Conservation (phyloP, 2,113 vertebrate genomes). For the Catagonus wagneri region DNA sequence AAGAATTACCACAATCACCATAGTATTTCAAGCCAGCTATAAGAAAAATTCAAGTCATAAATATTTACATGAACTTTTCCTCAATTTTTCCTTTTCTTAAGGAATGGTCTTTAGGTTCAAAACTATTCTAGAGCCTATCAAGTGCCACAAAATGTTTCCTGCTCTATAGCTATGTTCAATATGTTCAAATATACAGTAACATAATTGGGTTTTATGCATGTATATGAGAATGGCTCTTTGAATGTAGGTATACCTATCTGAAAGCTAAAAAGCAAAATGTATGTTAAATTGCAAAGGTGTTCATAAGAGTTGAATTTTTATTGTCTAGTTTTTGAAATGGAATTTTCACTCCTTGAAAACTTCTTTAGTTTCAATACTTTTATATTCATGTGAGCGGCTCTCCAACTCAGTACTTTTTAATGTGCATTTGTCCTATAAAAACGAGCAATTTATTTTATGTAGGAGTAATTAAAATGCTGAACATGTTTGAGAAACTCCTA, state of each 20-base stretch:
- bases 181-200: neutral
- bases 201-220: neutral
- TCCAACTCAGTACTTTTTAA: conserved; percentile 1
- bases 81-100: neutral
- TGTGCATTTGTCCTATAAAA: neutral
- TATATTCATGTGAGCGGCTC: neutral
- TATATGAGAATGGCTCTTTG: neutral
- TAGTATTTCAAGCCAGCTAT: neutral
- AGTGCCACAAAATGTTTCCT: neutral
- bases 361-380: neutral
- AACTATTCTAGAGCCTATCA: neutral
- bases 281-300: neutral
- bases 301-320: neutral
- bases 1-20: neutral
- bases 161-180: neutral
- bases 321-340: neutral
- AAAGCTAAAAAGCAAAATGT: neutral
- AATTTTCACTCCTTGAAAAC: neutral
- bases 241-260: neutral
- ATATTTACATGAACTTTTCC: neutral
- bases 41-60: neutral
- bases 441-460: neutral
- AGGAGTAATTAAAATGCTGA: conserved; percentile 56
- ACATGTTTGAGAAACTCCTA: neutral
- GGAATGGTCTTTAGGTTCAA: neutral